Percentiles rank a stretch among this genome's conserved stretches.
Conservation (phyloP, 1,140 invertebrate species). For the Triops longicaudatus region DNA sequence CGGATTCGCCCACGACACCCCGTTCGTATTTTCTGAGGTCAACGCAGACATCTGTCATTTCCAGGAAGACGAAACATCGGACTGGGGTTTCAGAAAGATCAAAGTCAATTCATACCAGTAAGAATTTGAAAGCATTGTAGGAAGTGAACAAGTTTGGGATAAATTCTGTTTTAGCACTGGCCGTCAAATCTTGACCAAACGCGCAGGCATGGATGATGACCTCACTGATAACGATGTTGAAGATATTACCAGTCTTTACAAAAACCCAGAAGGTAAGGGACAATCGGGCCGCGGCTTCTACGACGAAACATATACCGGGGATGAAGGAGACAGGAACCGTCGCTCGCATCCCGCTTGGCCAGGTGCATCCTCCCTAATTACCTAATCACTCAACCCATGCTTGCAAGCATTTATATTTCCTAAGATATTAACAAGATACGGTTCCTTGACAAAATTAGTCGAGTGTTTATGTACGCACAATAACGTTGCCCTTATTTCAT, state of each 20-base stretch:
- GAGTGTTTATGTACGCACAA: not conserved
- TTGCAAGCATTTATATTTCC: not conserved
- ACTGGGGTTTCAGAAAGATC: constrained; percentile 35
- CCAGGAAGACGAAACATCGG: constrained; percentile 34
- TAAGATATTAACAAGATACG: not conserved
- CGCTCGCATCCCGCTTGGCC: not conserved
- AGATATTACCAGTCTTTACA: constrained; percentile 44
- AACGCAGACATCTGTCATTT: constrained; percentile 46
- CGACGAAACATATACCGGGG: not conserved
- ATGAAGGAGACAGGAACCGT: not conserved
- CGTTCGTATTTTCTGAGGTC: constrained; percentile 48
- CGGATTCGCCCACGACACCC: constrained; percentile 43
- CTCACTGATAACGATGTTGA: constrained; percentile 36
- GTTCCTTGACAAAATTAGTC: not conserved
- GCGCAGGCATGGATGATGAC: constrained; percentile 37
- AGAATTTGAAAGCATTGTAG: not conserved
- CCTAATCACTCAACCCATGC: not conserved
- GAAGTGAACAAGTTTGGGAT: constrained; percentile 18
- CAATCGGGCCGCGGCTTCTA: not conserved
- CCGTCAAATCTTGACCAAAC: constrained; percentile 44
- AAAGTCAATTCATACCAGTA: constrained; percentile 32
- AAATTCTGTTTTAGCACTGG: constrained; percentile 38
- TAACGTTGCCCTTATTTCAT: not conserved
- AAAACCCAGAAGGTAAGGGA: constrained; percentile 36
- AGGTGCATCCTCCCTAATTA: constrained; percentile 14